These are phyloP conservation scores for Uropsilus gracilis DNA, from an alignment of 2,113 vertebrate genomes.

Conservation along the genomic window DNA sequence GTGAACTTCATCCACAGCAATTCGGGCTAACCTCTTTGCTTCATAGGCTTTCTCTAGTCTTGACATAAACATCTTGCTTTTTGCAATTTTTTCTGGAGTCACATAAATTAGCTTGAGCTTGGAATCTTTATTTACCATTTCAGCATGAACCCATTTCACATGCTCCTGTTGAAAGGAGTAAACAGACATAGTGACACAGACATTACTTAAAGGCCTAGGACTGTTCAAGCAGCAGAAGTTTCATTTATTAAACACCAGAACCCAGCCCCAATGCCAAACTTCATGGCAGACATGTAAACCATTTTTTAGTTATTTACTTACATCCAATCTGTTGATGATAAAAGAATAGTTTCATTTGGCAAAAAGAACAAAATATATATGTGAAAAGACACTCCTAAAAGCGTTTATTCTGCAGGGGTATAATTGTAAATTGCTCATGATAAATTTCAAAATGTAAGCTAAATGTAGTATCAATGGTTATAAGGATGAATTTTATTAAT, in stretches of 20 bases:
- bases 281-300: background rate
- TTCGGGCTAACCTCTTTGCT: conserved; percentile 87
- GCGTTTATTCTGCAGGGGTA: background rate
- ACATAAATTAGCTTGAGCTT: conserved; percentile 95
- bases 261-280: background rate
- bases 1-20: conserved; percentile 97
- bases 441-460: conserved; percentile 1
- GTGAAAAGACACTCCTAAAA: background rate
- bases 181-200: background rate
- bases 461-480: no score
- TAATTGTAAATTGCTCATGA: conserved; percentile 25
- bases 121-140: conserved; percentile 88
- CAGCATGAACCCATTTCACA: conserved; percentile 91
- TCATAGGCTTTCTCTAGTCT: conserved; percentile 96
- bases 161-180: conserved; percentile 88
- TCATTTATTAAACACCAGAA: conserved; percentile 8
- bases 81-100: conserved; percentile 98
- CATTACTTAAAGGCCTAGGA: background rate
- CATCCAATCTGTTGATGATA: background rate
- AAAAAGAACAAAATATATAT: background rate
- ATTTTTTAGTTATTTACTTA: background rate
- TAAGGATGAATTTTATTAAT: conserved; percentile 16
- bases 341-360: background rate
- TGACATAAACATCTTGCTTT: conserved; percentile 98
- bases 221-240: background rate